phyloP scores from a whole-genome alignment of 2,888 invertebrate species.

The Cantharis rufa region DNA sequence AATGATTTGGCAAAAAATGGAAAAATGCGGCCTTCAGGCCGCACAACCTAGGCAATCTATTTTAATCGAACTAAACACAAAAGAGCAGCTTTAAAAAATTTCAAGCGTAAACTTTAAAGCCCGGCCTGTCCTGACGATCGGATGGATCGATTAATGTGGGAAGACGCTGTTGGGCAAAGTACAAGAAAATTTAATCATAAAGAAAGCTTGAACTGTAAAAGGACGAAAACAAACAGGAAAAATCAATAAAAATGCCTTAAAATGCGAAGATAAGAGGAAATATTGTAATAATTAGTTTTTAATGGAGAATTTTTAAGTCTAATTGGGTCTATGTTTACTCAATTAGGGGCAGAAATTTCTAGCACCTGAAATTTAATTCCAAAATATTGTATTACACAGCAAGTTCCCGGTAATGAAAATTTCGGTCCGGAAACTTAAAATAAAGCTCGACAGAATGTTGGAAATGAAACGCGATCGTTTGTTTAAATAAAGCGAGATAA shows the following conservation, averaged over 20 bases:
- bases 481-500: conserved; percentile 2
- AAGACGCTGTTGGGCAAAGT: background rate
- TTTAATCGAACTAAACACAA: no score
- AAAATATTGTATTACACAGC: background rate
- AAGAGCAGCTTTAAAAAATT: no score
- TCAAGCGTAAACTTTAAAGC: no score
- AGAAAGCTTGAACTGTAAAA: background rate
- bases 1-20: no score
- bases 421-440: background rate
- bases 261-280: background rate
- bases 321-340: background rate
- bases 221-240: background rate
- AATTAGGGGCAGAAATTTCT: background rate
- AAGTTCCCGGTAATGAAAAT: background rate
- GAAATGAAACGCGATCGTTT: background rate
- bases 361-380: background rate
- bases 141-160: background rate
- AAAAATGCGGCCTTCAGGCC: no score
- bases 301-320: background rate
- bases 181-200: background rate
- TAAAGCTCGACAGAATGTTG: background rate
- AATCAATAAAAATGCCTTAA: background rate
- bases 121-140: background rate
- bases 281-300: background rate
- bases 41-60: no score